Evolutionary conservation across 2,113 vertebrate genomes (phyloP).

Genomic region (Etheostoma spectabile): DNA sequence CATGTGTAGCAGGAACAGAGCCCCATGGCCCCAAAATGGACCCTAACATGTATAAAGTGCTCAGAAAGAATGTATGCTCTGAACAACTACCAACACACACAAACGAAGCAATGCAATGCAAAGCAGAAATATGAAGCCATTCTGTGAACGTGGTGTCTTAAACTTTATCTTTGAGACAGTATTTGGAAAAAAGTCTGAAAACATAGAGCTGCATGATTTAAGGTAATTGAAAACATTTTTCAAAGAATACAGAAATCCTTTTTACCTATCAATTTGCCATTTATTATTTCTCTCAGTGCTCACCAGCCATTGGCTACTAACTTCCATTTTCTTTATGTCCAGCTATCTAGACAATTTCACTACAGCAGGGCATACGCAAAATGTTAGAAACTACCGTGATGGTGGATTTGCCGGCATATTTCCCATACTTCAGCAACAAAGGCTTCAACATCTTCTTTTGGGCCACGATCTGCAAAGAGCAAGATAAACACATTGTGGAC

Average conservation of each 20-base stretch:
- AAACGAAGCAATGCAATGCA: not conserved
- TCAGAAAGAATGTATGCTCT: not conserved
- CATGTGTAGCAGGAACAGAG: not conserved
- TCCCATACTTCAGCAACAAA: conserved; percentile 92
- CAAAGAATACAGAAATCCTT: not conserved
- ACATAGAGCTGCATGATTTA: too few relatives aligned
- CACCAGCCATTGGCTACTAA: not conserved
- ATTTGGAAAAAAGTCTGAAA: too few relatives aligned
- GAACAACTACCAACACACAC: not conserved
- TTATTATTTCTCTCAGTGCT: conserved; percentile 11
- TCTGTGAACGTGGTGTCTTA: not conserved
- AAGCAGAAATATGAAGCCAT: conserved; percentile 3
- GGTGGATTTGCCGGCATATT: conserved; percentile 93
- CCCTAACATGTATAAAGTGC: not conserved
- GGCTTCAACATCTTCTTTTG: conserved; percentile 94
- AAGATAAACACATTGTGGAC: conserved; percentile 41
- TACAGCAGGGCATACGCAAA: conserved; percentile 9
- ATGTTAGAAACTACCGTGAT: conserved; percentile 87
- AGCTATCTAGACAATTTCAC: not conserved
- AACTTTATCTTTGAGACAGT: not conserved
- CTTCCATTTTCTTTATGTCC: not conserved
- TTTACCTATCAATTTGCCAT: conserved; percentile 1
- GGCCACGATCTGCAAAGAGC: conserved; percentile 90
- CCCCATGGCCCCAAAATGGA: not conserved
- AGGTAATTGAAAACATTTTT: too few relatives aligned